A percentile compares a stretch with the other conserved stretches of the same genome.
Evolutionary conservation across 92 coral and sea anemone genomes (phyloP).

Genomic region (Parazoanthus darwini): DNA sequence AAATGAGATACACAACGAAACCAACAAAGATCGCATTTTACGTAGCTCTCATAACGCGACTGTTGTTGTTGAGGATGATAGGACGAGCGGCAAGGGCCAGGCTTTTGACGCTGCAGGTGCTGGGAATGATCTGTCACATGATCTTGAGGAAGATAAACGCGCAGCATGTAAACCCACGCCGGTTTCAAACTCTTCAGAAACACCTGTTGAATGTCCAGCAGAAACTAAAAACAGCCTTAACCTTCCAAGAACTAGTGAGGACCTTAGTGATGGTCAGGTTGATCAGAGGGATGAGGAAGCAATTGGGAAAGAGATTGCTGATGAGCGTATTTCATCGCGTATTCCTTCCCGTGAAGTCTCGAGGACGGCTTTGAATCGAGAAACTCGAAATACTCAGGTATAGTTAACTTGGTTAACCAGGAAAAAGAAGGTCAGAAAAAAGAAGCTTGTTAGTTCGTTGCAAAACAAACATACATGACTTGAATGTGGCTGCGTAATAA

Average conservation of each 20-base stretch:
- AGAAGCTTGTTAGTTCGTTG: too few relatives aligned
- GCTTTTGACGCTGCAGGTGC: background rate
- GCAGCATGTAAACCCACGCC: background rate
- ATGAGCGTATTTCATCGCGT: background rate
- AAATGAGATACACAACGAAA: background rate
- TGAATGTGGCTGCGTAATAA: too few relatives aligned
- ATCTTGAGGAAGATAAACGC: background rate
- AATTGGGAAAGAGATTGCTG: background rate
- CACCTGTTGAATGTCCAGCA: background rate
- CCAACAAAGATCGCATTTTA: background rate
- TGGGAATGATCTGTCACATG: background rate
- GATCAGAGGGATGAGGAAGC: background rate
- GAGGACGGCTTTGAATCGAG: background rate
- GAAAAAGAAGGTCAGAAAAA: too few relatives aligned
- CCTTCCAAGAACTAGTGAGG: background rate
- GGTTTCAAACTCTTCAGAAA: background rate
- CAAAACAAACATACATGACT: too few relatives aligned
- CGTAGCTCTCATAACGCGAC: background rate
- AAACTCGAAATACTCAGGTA: background rate
- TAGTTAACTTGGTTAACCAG: background rate
- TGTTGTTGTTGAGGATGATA: background rate
- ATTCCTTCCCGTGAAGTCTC: background rate
- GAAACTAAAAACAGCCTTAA: background rate
- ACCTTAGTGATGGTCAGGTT: background rate
- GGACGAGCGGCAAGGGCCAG: background rate